Conservation (phyloP, 2,888 invertebrate species). For the Drosophila nr. perissopoda region DNA sequence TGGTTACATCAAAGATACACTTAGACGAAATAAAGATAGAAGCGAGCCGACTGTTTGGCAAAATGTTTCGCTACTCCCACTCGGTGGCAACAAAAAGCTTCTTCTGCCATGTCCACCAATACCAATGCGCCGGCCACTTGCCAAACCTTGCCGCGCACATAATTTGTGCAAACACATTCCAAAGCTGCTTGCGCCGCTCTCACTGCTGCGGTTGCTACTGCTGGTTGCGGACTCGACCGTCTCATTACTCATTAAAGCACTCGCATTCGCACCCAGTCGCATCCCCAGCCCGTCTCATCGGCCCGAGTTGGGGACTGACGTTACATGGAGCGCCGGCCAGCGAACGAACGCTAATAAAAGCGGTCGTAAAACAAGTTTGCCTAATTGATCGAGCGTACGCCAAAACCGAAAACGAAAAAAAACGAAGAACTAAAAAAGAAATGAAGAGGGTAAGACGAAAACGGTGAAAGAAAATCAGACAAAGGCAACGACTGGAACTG, state of each 20-base stretch:
- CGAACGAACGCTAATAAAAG: constrained; percentile 79
- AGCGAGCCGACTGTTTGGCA: constrained; percentile 17
- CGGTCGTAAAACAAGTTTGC: constrained; percentile 84
- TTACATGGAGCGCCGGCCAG: constrained; percentile 67
- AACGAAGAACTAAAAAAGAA: constrained; percentile 18
- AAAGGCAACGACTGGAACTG: constrained; percentile 53
- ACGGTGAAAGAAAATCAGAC: constrained; percentile 47
- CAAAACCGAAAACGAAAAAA: constrained; percentile 61
- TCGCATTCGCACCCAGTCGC: constrained; percentile 26
- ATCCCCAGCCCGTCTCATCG: constrained; percentile 3
- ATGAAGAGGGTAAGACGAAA: constrained; percentile 26
- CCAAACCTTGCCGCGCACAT: constrained; percentile 48
- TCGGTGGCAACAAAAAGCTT: constrained; percentile 30
- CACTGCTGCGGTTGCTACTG: constrained; percentile 45
- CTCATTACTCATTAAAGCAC: constrained; percentile 75
- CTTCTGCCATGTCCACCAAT: constrained; percentile 7
- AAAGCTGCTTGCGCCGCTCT: constrained; percentile 45
- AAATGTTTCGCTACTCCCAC: constrained; percentile 51
- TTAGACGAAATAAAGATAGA: constrained; percentile 16
- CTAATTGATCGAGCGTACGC: constrained; percentile 84
- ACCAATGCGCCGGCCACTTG: constrained; percentile 34
- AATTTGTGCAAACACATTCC: constrained; percentile 76
- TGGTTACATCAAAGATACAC: constrained; percentile 31
- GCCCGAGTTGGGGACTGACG: constrained; percentile 8
- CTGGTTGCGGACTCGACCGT: constrained; percentile 43